These are phyloP conservation scores for Hyperoplus immaculatus DNA, from an alignment of 2,797 vertebrate species.

Conservation along the genomic window DNA sequence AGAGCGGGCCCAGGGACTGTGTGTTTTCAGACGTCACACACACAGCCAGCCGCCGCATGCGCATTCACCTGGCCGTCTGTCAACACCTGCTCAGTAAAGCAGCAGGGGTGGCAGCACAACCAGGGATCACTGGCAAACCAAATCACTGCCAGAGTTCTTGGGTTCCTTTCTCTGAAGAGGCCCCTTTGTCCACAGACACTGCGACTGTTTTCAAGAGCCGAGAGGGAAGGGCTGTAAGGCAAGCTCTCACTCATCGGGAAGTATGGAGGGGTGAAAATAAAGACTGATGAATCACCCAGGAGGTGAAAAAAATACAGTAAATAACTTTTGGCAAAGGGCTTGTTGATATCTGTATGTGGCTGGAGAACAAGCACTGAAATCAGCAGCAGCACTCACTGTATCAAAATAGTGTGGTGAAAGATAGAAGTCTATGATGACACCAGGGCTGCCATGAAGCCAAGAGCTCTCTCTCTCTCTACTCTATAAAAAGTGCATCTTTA, in stretches of 20 bases:
- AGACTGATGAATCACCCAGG: constrained; percentile 57
- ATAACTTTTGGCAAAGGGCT: constrained; percentile 33
- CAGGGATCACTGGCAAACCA: constrained; percentile 69
- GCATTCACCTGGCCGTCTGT: constrained; percentile 76
- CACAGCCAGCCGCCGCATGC: constrained; percentile 47
- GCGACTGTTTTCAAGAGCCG: constrained; percentile 53
- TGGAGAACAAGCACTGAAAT: constrained; percentile 53
- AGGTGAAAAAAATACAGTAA: constrained; percentile 46
- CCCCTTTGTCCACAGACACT: constrained; percentile 67
- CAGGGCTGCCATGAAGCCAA: neutral
- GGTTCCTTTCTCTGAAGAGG: constrained; percentile 63
- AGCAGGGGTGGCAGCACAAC: constrained; percentile 56
- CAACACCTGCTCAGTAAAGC: constrained; percentile 66
- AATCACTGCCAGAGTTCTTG: constrained; percentile 55
- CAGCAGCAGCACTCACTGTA: constrained; percentile 33
- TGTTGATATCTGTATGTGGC: constrained; percentile 38
- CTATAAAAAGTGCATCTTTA: neutral
- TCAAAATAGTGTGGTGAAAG: constrained; percentile 40
- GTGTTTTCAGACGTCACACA: constrained; percentile 69
- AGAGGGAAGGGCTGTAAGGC: constrained; percentile 53
- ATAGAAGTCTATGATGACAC: constrained; percentile 38
- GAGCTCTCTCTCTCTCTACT: neutral
- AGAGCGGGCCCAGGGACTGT: constrained; percentile 46
- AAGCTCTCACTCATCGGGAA: constrained; percentile 69
- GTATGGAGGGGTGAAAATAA: constrained; percentile 51